Percentiles rank a stretch among this genome's conserved stretches.
These are phyloP conservation scores for Selenia dentaria DNA, from an alignment of 2,888 invertebrate species.

Conservation along the genomic window DNA sequence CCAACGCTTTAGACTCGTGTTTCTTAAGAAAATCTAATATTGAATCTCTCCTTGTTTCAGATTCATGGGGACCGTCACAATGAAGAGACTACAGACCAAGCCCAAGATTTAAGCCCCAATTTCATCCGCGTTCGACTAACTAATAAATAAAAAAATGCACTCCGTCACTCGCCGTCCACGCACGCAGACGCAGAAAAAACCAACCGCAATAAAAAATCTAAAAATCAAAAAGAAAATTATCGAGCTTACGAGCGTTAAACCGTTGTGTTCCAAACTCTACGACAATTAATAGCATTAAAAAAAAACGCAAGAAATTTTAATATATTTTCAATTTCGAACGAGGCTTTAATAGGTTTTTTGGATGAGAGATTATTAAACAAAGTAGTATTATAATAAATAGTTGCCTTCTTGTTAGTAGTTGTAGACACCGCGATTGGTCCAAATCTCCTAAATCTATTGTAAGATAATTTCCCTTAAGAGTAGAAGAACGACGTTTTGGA, in stretches of 20 bases:
- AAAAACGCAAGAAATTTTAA: conserved; percentile 30
- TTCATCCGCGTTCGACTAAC: conserved; percentile 40
- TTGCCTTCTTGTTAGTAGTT: conserved; percentile 70
- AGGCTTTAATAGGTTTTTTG: conserved; percentile 49
- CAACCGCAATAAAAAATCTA: conserved; percentile 52
- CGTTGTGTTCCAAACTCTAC: conserved; percentile 55
- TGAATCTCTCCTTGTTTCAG: conserved; percentile 50
- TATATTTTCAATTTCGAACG: conserved; percentile 37
- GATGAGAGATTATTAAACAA: conserved; percentile 40
- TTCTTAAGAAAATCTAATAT: too few relatives aligned
- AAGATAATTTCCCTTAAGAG: conserved; percentile 42
- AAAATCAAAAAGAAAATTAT: conserved; percentile 68
- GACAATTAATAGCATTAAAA: conserved; percentile 32
- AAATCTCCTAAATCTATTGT: conserved; percentile 53
- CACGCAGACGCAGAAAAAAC: conserved; percentile 44
- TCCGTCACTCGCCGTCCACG: conserved; percentile 67
- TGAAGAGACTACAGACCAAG: conserved; percentile 40
- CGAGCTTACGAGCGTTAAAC: conserved; percentile 64
- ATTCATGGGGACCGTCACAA: conserved; percentile 56
- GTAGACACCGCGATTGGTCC: conserved; percentile 70
- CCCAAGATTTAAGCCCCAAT: conserved; percentile 22
- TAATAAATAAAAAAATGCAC: conserved; percentile 56
- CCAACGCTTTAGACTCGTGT: too few relatives aligned
- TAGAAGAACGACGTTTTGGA: conserved; percentile 42
- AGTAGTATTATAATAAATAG: conserved; percentile 56